Evolutionary conservation across 2,888 invertebrate species (phyloP).

Genomic region (Metacarcinus magister): DNA sequence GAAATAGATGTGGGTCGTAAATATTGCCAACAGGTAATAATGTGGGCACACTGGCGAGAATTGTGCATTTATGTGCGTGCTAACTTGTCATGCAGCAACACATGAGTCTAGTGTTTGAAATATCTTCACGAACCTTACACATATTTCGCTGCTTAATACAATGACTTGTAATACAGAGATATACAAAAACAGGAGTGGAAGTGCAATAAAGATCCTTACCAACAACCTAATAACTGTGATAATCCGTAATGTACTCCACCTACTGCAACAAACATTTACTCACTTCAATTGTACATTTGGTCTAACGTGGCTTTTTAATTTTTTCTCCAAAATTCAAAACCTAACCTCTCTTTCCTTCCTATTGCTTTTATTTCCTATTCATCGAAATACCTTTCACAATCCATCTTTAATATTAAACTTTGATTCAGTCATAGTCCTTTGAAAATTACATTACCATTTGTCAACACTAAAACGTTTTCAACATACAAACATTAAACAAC

Average conservation of each 20-base stretch:
- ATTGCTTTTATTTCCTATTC: background rate
- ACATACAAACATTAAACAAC: background rate
- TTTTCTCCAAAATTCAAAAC: too few relatives aligned
- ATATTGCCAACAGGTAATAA: background rate
- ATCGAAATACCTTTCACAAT: background rate
- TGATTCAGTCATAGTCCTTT: too few relatives aligned
- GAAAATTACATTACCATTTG: background rate
- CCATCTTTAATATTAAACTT: too few relatives aligned
- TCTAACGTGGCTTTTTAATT: too few relatives aligned
- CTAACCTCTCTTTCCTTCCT: background rate
- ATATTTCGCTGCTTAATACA: background rate
- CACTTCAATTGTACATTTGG: too few relatives aligned
- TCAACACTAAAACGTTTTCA: background rate
- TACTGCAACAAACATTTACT: background rate
- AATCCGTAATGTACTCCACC: background rate
- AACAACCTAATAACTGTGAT: background rate
- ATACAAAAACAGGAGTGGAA: background rate
- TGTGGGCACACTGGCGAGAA: background rate
- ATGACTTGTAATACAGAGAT: background rate
- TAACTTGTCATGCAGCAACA: background rate
- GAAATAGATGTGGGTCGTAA: background rate
- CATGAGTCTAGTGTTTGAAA: background rate
- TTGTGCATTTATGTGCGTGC: background rate
- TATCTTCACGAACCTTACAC: background rate
- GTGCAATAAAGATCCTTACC: background rate